Conservation (phyloP, 2,888 invertebrate species). For the Arrhopalites spinosus region DNA sequence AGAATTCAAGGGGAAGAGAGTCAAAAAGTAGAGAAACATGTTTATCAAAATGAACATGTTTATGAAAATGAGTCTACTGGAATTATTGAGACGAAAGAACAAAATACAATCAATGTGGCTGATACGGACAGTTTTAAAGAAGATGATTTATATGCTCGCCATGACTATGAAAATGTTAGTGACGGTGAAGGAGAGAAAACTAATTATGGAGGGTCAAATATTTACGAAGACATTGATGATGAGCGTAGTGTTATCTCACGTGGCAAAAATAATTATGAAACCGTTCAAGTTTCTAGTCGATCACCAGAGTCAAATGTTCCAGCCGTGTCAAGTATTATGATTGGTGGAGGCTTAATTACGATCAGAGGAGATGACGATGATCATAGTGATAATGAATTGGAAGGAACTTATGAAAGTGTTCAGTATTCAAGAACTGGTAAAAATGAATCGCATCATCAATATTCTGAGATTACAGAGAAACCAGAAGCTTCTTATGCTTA, state of each 20-base stretch:
- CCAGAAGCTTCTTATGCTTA: background rate
- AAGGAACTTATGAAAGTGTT: conserved; percentile 41
- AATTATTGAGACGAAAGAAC: too few species aligned
- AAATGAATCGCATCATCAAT: conserved; percentile 39
- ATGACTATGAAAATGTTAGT: conserved; percentile 53
- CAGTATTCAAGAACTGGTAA: conserved; percentile 32
- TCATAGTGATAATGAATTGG: conserved; percentile 13
- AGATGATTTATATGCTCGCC: background rate
- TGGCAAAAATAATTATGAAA: conserved; percentile 48
- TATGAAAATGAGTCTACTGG: conserved; percentile 49
- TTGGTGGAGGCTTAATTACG: background rate
- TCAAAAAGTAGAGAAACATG: conserved; percentile 31
- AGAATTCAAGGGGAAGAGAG: too few species aligned
- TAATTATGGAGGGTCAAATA: conserved; percentile 45
- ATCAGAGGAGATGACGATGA: background rate
- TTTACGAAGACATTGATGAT: conserved; percentile 54
- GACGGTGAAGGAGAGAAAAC: conserved; percentile 35
- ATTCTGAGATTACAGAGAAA: conserved; percentile 47
- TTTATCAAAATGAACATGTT: conserved; percentile 50
- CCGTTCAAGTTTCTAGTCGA: conserved; percentile 39
- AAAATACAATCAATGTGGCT: conserved; percentile 6
- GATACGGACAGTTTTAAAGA: conserved; percentile 9
- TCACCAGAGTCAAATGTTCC: background rate
- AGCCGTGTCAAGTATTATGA: background rate
- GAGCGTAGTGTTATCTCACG: conserved; percentile 27